A percentile compares a stretch with the other conserved stretches of the same genome.
Evolutionary conservation across 2,113 vertebrate genomes (phyloP).

Genomic region (Meles meles): DNA sequence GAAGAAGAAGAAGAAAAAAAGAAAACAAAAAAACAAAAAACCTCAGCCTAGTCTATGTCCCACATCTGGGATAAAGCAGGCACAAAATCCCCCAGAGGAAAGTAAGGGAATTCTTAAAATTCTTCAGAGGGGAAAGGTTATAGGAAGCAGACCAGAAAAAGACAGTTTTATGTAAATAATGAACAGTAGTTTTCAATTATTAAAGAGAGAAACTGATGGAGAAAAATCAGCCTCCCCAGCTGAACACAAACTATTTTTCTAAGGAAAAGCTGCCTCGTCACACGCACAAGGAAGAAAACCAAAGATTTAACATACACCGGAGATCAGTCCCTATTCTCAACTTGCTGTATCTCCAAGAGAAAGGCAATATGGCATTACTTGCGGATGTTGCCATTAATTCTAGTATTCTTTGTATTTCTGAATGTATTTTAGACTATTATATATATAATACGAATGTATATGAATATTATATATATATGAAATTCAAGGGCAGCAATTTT

Average conservation of each 20-base stretch:
- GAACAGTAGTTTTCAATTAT: conserved; percentile 86
- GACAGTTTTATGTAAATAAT: conserved; percentile 84
- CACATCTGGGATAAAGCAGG: conserved; percentile 82
- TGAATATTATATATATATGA: not conserved
- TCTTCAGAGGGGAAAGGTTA: conserved; percentile 86
- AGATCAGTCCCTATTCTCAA: conserved; percentile 23
- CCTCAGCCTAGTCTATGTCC: conserved; percentile 66
- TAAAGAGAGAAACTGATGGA: conserved; percentile 73
- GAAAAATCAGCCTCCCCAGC: conserved; percentile 69
- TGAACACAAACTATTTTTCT: conserved; percentile 66
- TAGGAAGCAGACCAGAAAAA: conserved; percentile 80
- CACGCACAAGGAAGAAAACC: conserved; percentile 64
- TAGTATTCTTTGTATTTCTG: not conserved
- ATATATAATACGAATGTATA: no score
- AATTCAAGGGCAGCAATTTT: not conserved
- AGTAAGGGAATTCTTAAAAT: conserved; percentile 85
- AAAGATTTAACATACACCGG: conserved; percentile 56
- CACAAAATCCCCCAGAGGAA: conserved; percentile 79
- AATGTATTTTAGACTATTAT: not conserved
- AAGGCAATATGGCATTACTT: not conserved
- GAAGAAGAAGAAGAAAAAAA: not conserved
- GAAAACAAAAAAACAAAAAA: not conserved
- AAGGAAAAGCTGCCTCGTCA: conserved; percentile 73
- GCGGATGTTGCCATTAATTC: not conserved
- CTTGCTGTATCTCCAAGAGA: not conserved